phyloP scores from a whole-genome alignment of 2,797 vertebrate genomes.

The Erpetoichthys calabaricus region DNA sequence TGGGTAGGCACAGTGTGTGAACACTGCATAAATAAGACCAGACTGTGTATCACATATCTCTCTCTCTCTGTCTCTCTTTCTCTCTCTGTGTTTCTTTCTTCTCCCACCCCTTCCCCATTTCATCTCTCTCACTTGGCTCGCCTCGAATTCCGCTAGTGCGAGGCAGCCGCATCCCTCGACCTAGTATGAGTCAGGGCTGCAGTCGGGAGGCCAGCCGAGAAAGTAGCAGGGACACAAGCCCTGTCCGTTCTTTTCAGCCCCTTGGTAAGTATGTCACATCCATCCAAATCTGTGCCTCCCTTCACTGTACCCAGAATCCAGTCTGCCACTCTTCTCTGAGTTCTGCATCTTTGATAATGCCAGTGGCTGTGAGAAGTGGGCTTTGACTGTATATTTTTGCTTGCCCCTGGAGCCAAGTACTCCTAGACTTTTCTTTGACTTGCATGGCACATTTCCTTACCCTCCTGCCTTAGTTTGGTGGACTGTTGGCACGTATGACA shows the following conservation, averaged over 20 bases:
- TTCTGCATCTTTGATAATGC: not conserved
- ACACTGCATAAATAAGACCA: too few species aligned
- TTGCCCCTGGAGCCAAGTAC: too few species aligned
- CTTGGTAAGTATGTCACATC: constrained; percentile 70
- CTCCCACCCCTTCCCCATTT: constrained; percentile 8
- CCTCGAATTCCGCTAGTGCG: constrained; percentile 63
- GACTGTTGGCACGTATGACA: too few species aligned
- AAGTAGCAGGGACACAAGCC: constrained; percentile 96
- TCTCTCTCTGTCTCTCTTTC: constrained; percentile 16
- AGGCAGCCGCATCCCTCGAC: constrained; percentile 94
- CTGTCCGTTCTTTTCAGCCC: constrained; percentile 85
- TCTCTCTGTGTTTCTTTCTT: not conserved
- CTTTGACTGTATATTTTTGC: too few species aligned
- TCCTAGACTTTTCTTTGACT: too few species aligned
- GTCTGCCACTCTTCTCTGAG: not conserved
- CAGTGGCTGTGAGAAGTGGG: too few species aligned
- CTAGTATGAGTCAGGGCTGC: constrained; percentile 98
- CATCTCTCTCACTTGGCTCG: constrained; percentile 9
- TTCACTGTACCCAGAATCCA: constrained; percentile 2
- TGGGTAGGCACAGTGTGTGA: too few species aligned
- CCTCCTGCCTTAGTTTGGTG: too few species aligned
- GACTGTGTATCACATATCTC: constrained; percentile 3
- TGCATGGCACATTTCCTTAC: too few species aligned
- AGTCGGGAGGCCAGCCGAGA: constrained; percentile 96
- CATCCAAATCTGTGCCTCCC: constrained; percentile 13